Conservation (phyloP, 2,113 vertebrate genomes). For the Cervus canadensis region DNA sequence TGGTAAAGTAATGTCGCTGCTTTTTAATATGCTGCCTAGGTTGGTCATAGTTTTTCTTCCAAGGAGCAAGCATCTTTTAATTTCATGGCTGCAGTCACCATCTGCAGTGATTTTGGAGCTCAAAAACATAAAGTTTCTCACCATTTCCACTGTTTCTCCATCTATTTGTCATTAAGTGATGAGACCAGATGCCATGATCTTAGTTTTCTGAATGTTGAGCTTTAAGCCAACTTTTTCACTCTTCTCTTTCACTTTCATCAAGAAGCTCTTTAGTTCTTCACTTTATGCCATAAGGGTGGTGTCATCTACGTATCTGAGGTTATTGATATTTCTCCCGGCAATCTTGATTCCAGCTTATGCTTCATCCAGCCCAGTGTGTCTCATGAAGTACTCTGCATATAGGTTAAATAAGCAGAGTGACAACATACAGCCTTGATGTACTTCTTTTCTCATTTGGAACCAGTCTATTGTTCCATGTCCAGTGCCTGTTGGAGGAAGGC, state of each 20-base stretch:
- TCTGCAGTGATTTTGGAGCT: background rate
- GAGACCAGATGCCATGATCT: background rate
- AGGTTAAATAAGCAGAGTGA: background rate
- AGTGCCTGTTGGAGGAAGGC: background rate
- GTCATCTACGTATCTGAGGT: background rate
- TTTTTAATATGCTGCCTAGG: background rate
- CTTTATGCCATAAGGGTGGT: background rate
- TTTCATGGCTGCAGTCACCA: background rate
- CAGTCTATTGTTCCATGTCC: background rate
- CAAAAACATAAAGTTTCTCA: background rate
- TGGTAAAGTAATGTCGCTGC: background rate
- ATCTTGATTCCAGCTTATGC: background rate
- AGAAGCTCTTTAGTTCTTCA: background rate
- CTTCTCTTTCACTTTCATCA: background rate
- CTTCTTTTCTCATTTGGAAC: background rate
- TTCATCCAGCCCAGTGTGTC: fast-evolving
- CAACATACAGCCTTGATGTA: background rate
- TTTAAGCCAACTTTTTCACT: background rate
- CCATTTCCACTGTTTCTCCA: background rate
- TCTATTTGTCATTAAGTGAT: background rate
- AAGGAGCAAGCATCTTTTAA: background rate
- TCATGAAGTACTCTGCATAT: background rate
- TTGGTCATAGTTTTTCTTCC: background rate
- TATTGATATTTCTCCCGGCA: fast-evolving
- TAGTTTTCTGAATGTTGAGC: background rate